Evolutionary conservation across 2,888 invertebrate genomes (phyloP).

Genomic region (Lithosia quadra): DNA sequence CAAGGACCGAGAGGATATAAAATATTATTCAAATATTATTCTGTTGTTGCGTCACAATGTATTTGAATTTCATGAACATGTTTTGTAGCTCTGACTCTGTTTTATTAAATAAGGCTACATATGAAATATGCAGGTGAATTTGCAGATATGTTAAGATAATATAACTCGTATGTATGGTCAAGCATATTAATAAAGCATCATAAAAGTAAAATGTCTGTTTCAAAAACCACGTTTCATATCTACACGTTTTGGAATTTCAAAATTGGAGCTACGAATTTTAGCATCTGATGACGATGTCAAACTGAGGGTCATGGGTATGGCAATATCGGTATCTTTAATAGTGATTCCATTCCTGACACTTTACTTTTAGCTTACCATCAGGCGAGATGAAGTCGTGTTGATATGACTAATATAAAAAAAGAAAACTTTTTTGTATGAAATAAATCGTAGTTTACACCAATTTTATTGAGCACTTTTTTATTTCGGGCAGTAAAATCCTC

Average conservation of each 20-base stretch:
- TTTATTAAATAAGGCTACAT: constrained; percentile 35
- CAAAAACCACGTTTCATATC: background rate
- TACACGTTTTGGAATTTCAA: background rate
- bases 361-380: too few species aligned
- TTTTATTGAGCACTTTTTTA: background rate
- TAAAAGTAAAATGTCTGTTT: background rate
- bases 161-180: background rate
- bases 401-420: too few species aligned
- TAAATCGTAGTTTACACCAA: background rate
- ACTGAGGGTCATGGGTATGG: too few species aligned
- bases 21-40: constrained; percentile 29
- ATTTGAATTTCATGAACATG: constrained; percentile 46
- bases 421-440: background rate
- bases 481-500: background rate
- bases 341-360: too few species aligned
- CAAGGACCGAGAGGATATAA: constrained; percentile 30
- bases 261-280: too few species aligned
- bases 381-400: too few species aligned
- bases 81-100: constrained; percentile 40
- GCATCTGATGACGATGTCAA: too few species aligned
- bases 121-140: constrained; percentile 24
- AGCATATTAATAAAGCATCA: background rate
- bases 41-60: constrained; percentile 27
- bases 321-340: too few species aligned
- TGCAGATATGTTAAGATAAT: constrained; percentile 7